Evolutionary conservation across 2,797 vertebrate species (phyloP), one percentile per base, ranked within the genome.

Genomic region (Harpagifer antarcticus): DNA sequence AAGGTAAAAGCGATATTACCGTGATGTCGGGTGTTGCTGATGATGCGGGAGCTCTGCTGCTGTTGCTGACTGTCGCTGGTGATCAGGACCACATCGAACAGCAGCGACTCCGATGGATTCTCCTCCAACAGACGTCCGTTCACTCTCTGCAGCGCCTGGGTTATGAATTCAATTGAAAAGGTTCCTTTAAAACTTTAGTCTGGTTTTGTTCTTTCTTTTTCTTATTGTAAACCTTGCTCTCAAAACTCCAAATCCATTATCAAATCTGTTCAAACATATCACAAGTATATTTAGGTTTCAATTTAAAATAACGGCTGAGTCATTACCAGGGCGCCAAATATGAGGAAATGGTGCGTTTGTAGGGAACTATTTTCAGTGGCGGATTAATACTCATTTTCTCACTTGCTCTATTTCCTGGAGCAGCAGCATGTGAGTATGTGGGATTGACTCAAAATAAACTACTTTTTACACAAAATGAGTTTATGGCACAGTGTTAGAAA

Each of bases 71-170:
- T 91, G 79, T 95, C 88, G 12, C 94, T 95, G 68, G 94, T 95
- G 60, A 96, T 83, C 68, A 97, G 89, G 17, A 96, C 74, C 48
- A 96, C 85, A 16, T 96, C 94, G 42, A 97, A 96, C 66, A 95
- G 91, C 53, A 92, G 83, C 9, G 81, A 87, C 58, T 96, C 95
- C 0, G 78, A 70, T 0, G 94, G 84, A 79, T 93, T 87, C 44
- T 73, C 78, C 56, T 92, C 87, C 86, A 94, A 61, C 37, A 96
- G 93, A 68, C 84, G 92, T 63, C 93, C 0, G 2, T 96, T 97
- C 56, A 96, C 95, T 19, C 67, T 89, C 69, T 96, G 94, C 1
- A 89, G 75, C 0, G 94, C 95, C 96, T 97, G 78, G 45, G 16
- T 5, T 2, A 57, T n/a, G 1, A 33, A 23, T 16, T 50, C 1